Evolutionary conservation across 2,888 invertebrate genomes (phyloP), one percentile per base, ranked within the genome.

Genomic region (Drosophila fungiperda): DNA sequence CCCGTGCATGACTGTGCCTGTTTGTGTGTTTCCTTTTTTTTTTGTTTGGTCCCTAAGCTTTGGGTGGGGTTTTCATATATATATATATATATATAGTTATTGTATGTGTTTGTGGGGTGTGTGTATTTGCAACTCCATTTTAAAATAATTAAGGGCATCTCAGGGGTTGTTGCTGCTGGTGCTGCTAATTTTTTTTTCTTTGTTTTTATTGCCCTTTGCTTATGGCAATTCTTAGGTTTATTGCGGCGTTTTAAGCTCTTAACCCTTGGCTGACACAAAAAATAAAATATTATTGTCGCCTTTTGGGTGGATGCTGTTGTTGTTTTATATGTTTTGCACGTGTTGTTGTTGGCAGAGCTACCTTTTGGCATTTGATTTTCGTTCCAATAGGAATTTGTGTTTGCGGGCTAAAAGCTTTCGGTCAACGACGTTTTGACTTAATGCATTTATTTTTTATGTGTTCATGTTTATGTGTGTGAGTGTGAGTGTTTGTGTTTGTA

Each of bases 111-210:
- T 57, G 33, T 42, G 12, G 20, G 45, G 38, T 53, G 53, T 58
- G 60, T 69, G 76, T 57, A 73, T 76, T 82, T 82, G 82, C 82
- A 82, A 76, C 76, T 82, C 71, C 69, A 87, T 84, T 85, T 87
- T 82, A 67, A 73, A 82, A 76, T 74, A 85, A 84, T 84, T 85
- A 85, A 87, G 78, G 71, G 78, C 65, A 66, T 66, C 53, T 67
- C 62, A 72, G 58, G 87, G 87, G 87, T 84, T 75, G 87, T 49
- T 78, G 72, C 50, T 76, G 64, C 45, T 53, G 52, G 32, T 42
- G 12, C 12, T 42, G 12, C 1, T 45, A 12, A 26, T 23, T 26
- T 20, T 45, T 23, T n/a, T 40, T 45, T 15, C 45, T 23, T 45
- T 42, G 54, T 64, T 72, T 82, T 67, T 78, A 72, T 72, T 81